phyloP scores from a whole-genome alignment of 2,888 invertebrate species.

The Panzeria rudis region DNA sequence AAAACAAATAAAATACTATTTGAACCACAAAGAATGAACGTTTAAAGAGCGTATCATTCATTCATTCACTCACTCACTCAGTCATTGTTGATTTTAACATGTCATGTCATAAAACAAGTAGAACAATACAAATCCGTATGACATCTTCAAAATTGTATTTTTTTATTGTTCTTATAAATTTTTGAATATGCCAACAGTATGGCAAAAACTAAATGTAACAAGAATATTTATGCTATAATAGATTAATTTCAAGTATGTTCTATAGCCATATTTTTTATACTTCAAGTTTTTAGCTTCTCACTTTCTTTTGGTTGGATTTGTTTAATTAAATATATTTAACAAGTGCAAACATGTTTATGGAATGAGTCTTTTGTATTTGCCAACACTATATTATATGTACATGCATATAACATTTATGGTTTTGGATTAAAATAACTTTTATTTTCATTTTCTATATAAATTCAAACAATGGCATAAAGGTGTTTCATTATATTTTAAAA shows the following conservation, averaged over 20 bases:
- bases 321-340: slow-evolving; percentile 26
- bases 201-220: background rate
- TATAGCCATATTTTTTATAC: background rate
- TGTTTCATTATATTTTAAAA: background rate
- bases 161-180: slow-evolving; percentile 9
- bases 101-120: slow-evolving; percentile 28
- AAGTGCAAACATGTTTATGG: background rate
- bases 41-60: slow-evolving; percentile 54
- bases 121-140: slow-evolving; percentile 47
- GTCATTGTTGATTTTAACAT: slow-evolving; percentile 41
- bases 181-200: slow-evolving; percentile 7
- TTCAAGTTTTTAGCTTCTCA: background rate
- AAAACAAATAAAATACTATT: background rate
- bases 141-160: slow-evolving; percentile 39
- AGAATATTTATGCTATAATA: background rate
- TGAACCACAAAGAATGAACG: slow-evolving; percentile 4
- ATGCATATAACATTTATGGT: too few species aligned
- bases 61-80: background rate
- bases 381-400: too few species aligned
- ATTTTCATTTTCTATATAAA: background rate
- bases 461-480: background rate
- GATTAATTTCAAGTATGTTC: background rate
- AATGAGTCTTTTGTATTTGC: background rate
- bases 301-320: background rate
- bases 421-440: too few species aligned